Evolutionary conservation across 1,140 invertebrate genomes (phyloP), one percentile per base, ranked within the genome.

Genomic region (Mesaphorura yosii): DNA sequence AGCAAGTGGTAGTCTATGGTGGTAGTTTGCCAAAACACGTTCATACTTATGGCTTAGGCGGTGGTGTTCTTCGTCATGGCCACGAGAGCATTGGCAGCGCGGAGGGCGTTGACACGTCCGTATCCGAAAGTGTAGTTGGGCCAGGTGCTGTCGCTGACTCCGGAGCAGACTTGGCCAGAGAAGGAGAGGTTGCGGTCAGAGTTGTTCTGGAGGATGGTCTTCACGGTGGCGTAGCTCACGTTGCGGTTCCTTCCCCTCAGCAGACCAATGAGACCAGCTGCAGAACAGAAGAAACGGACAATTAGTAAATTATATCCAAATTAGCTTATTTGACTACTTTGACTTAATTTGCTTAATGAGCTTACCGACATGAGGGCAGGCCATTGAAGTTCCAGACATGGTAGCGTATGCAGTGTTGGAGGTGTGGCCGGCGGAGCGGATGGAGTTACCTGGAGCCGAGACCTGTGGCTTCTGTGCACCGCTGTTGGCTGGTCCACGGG

Each of bases 321-420:
- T n/a, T 37, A 37, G n/a, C 34, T 12, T n/a, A 12, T 37, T n/a
- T 37, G 34, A 12, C n/a, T 37, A 12, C 34, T 37, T 37, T n/a
- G 10, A 12, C n/a, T 12, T 37, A 12, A 37, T 12, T 37, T 37
- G 34, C 34, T n/a, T n/a, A n/a, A n/a, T n/a, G n/a, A n/a, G n/a
- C n/a, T n/a, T n/a, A n/a, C 55, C 51, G 3, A 48, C 55, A 45
- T 57, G 50, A 3, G 55, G 55, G 19, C 22, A 20, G 15, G 50
- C 44, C 55, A 53, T 53, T 7, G 28, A 27, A 5, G 55, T 51
- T 45, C 55, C 55, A 26, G 34, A 42, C 39, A 40, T 48, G 2
- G 38, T 26, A 25, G 25, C 4, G 27, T 28, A 41, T 4, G 17
- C 6, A 42, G 4, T 48, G 28, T 57, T 40, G 25, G 17, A n/a